Evolutionary conservation across 2,888 invertebrate genomes (phyloP).

Genomic region (Mesorhabditis belari): DNA sequence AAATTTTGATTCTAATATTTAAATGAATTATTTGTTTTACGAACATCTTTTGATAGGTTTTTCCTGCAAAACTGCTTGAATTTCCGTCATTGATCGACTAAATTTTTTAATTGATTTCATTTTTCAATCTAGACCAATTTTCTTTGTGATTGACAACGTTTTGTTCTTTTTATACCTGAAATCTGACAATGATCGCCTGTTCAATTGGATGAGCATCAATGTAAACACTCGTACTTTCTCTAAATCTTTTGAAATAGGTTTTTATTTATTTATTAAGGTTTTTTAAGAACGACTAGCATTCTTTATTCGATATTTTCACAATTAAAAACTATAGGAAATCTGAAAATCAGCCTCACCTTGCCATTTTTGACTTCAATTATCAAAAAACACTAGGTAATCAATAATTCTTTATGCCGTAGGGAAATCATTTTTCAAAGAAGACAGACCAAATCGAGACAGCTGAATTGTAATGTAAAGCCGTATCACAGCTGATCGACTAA

Average conservation of each 20-base stretch:
- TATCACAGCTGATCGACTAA: too few species aligned
- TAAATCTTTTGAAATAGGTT: background rate
- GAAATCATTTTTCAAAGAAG: too few species aligned
- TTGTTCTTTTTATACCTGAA: slow-evolving; percentile 57
- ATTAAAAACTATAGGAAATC: too few species aligned
- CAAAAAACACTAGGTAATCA: too few species aligned
- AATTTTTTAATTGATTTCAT: background rate
- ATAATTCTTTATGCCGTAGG: too few species aligned
- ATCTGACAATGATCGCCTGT: slow-evolving; percentile 63
- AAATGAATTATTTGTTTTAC: background rate
- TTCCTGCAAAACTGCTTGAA: slow-evolving; percentile 9
- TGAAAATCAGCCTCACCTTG: too few species aligned
- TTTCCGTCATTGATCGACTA: slow-evolving; percentile 6
- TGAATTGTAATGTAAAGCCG: too few species aligned
- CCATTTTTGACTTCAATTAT: too few species aligned
- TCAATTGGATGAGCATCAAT: slow-evolving; percentile 82
- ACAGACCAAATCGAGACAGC: too few species aligned
- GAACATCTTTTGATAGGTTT: slow-evolving; percentile 22
- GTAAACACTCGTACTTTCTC: slow-evolving; percentile 19
- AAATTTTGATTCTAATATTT: background rate
- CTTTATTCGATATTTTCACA: too few species aligned
- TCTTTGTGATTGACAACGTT: background rate
- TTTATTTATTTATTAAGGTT: background rate
- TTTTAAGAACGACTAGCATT: too few species aligned
- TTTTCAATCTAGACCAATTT: background rate